These are phyloP conservation scores for human DNA, from an alignment of 2,113 vertebrate genomes.

Conservation along the genomic window DNA sequence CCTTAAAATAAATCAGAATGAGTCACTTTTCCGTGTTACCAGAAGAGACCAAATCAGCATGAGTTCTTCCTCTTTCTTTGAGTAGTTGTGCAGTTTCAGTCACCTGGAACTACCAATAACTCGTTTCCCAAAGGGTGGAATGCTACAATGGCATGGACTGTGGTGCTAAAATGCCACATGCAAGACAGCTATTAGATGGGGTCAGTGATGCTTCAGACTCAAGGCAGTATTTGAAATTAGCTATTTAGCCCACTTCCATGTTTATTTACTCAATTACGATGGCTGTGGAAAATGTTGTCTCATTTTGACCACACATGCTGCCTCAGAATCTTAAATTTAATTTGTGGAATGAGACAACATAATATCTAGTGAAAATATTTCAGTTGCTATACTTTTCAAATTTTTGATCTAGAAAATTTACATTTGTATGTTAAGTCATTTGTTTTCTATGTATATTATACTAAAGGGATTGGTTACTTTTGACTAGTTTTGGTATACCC, in stretches of 20 bases:
- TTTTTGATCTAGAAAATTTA: slow-evolving; percentile 23
- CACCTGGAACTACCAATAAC: background rate
- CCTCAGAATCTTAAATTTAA: background rate
- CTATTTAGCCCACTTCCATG: too few species aligned
- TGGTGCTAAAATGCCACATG: background rate
- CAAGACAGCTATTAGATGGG: background rate
- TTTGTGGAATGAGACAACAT: background rate
- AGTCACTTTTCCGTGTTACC: background rate
- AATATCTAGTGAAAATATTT: background rate
- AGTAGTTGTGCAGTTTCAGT: background rate
- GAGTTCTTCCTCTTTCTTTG: background rate
- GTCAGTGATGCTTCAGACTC: background rate
- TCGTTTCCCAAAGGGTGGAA: background rate
- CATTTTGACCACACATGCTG: background rate
- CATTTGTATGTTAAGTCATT: background rate
- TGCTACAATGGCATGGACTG: too few species aligned
- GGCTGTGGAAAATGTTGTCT: background rate
- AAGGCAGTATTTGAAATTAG: background rate
- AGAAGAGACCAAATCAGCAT: background rate
- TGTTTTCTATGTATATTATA: background rate
- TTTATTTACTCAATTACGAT: background rate
- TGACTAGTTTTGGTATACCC: background rate
- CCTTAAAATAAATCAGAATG: background rate
- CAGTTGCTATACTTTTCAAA: background rate
- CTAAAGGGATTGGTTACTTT: background rate